phyloP scores from a whole-genome alignment of 2,797 vertebrate species.

The Coracias cyanogaster region DNA sequence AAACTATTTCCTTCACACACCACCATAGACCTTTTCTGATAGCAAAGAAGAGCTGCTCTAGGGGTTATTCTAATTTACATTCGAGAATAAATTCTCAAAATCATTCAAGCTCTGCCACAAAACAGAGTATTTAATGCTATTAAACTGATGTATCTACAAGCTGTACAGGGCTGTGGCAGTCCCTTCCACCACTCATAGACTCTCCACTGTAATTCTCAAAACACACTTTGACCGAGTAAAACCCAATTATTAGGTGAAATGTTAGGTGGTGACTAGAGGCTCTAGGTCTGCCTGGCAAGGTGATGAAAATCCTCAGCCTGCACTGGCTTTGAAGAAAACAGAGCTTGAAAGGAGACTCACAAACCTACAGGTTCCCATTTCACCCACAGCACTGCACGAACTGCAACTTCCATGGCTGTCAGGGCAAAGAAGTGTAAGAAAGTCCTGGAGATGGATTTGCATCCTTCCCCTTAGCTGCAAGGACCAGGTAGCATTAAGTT shows the following conservation, averaged over 20 bases:
- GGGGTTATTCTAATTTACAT: background rate
- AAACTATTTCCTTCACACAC: background rate
- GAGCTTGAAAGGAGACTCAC: background rate
- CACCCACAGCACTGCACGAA: fast-evolving
- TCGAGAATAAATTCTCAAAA: background rate
- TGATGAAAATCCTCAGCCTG: background rate
- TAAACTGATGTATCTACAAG: background rate
- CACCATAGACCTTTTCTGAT: background rate
- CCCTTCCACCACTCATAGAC: background rate
- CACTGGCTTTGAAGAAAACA: background rate
- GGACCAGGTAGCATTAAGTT: background rate
- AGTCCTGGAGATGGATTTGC: background rate
- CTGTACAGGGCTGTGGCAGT: background rate
- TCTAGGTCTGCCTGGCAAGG: background rate
- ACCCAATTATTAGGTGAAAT: background rate
- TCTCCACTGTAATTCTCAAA: background rate
- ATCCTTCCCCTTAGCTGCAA: background rate
- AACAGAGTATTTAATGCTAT: background rate
- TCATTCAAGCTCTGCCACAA: background rate
- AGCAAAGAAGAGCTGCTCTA: background rate
- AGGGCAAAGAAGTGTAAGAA: background rate
- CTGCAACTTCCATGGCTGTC: fast-evolving
- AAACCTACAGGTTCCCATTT: background rate
- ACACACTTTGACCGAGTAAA: background rate
- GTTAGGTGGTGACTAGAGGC: background rate